Evolutionary conservation across 2,888 invertebrate species (phyloP).

Genomic region (Baccha elongata): DNA sequence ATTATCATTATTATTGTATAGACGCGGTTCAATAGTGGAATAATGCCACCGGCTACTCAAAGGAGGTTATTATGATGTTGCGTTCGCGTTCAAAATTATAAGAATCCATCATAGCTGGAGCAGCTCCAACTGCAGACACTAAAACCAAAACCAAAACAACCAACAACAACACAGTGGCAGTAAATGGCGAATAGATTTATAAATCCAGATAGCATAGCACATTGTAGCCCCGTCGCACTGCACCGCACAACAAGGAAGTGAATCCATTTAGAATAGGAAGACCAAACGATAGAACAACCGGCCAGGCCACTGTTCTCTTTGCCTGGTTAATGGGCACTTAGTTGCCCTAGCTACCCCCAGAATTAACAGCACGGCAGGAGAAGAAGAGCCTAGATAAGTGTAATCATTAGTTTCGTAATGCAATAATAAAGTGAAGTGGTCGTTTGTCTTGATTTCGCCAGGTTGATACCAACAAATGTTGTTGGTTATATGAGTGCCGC

Average conservation of each 20-base stretch:
- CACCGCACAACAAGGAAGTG: conserved; percentile 65
- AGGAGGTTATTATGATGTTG: conserved; percentile 73
- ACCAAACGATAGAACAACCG: conserved; percentile 11
- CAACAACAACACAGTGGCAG: conserved; percentile 59
- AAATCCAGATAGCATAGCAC: conserved; percentile 44
- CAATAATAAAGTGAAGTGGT: conserved; percentile 73
- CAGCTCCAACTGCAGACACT: background rate
- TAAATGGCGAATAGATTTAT: conserved; percentile 65
- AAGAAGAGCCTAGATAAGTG: conserved; percentile 49
- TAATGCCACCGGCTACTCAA: conserved; percentile 72
- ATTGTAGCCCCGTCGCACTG: too few species aligned
- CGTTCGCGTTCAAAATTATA: conserved; percentile 64
- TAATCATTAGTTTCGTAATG: conserved; percentile 71
- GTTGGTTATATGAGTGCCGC: conserved; percentile 22
- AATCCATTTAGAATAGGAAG: conserved; percentile 72
- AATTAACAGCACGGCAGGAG: conserved; percentile 34
- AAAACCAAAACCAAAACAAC: conserved; percentile 18
- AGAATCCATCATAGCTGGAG: conserved; percentile 62
- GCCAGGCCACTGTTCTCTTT: conserved; percentile 38
- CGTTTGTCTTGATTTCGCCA: conserved; percentile 71
- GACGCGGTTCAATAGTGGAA: conserved; percentile 72
- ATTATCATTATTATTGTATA: conserved; percentile 71
- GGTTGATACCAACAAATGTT: conserved; percentile 37
- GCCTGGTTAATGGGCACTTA: conserved; percentile 70
- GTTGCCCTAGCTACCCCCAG: conserved; percentile 59